Percentiles rank a stretch among this genome's conserved stretches.
These are phyloP conservation scores for Sinocyclocheilus maitianheensis DNA, from an alignment of 2,113 vertebrate species.

Conservation along the genomic window DNA sequence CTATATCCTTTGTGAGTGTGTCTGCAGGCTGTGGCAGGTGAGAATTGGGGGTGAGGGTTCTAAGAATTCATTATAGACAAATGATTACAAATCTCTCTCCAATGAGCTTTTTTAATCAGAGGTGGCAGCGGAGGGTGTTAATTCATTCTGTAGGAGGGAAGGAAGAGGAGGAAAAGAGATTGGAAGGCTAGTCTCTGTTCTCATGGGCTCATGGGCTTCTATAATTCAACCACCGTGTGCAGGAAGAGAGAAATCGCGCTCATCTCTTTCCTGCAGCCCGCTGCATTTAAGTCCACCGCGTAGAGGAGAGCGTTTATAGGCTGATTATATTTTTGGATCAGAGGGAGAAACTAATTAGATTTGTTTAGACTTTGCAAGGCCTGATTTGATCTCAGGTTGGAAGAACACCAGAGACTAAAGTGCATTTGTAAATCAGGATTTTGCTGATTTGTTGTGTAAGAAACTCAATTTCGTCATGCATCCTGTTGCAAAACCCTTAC, in stretches of 20 bases:
- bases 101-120: constrained; percentile 66
- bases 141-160: constrained; percentile 62
- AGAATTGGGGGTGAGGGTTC: constrained; percentile 56
- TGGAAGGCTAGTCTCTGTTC: constrained; percentile 60
- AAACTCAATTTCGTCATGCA: constrained; percentile 24
- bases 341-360: constrained; percentile 41
- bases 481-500: not conserved
- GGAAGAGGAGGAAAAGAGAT: constrained; percentile 43
- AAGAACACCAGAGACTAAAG: constrained; percentile 45
- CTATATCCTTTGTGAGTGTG: constrained; percentile 44
- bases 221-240: constrained; percentile 69
- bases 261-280: constrained; percentile 66
- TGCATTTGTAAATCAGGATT: constrained; percentile 13
- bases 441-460: constrained; percentile 27
- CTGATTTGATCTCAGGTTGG: constrained; percentile 52
- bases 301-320: constrained; percentile 51
- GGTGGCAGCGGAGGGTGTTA: constrained; percentile 65
- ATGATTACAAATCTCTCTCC: constrained; percentile 62
- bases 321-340: constrained; percentile 54
- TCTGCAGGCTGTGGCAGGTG: constrained; percentile 56
- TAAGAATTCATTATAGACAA: constrained; percentile 65
- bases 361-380: constrained; percentile 48
- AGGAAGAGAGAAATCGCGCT: constrained; percentile 64
- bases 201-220: constrained; percentile 66
- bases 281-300: constrained; percentile 58